phyloP scores from a whole-genome alignment of 2,888 invertebrate genomes.

The Plagiodera versicolora region DNA sequence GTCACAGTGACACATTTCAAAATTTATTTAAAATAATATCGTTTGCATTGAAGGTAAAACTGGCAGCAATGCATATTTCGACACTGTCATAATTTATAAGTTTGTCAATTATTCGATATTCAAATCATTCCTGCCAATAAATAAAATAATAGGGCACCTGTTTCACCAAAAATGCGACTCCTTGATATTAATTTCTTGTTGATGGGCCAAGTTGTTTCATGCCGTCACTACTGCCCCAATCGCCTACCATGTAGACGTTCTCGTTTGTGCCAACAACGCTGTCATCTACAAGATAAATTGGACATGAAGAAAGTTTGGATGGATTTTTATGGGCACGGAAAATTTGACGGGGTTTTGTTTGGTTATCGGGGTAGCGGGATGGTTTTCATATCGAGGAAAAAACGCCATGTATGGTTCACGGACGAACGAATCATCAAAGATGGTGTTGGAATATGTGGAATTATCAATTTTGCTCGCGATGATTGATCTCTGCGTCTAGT shows the following conservation, averaged over 20 bases:
- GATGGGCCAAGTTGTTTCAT: not conserved
- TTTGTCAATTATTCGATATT: no score
- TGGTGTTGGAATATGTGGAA: not conserved
- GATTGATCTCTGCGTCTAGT: not conserved
- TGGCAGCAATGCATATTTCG: no score
- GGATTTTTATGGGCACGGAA: constrained; percentile 26
- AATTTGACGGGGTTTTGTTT: constrained; percentile 17
- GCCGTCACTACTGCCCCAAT: constrained; percentile 7
- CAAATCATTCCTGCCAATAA: no score
- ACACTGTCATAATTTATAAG: no score
- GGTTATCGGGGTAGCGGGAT: constrained; percentile 9
- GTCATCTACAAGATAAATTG: constrained; percentile 37
- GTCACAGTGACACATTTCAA: no score
- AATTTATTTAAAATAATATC: no score
- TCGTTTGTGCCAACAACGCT: constrained; percentile 28
- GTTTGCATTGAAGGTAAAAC: no score
- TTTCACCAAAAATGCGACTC: no score
- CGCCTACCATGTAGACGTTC: constrained; percentile 18
- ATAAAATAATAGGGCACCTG: no score
- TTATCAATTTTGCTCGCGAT: not conserved
- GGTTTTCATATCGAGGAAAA: constrained; percentile 6
- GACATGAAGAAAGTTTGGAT: constrained; percentile 30
- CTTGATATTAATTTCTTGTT: not conserved
- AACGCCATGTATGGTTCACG: not conserved
- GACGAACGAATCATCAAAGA: not conserved